Evolutionary conservation across 2,888 invertebrate genomes (phyloP).

Genomic region (Drosophila incognita): DNA sequence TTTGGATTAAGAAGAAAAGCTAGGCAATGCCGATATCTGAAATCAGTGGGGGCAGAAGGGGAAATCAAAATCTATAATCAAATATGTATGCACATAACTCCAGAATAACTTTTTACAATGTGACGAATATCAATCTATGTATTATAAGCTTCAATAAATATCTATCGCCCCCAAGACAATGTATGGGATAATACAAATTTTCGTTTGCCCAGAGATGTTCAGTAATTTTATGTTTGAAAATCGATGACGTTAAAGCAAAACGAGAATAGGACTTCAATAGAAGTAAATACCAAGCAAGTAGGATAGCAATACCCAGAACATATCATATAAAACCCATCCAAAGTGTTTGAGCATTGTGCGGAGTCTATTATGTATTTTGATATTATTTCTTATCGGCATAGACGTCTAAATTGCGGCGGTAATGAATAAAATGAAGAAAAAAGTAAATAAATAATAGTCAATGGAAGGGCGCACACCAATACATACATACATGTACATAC

Average conservation of each 20-base stretch:
- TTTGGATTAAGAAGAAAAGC: background rate
- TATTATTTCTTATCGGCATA: constrained; percentile 60
- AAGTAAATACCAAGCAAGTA: background rate
- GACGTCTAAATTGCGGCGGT: constrained; percentile 61
- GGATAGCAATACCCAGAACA: background rate
- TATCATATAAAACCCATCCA: background rate
- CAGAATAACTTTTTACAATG: background rate
- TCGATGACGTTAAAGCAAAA: background rate
- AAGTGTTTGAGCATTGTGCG: constrained; percentile 17
- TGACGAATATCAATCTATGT: background rate
- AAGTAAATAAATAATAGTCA: constrained; percentile 57
- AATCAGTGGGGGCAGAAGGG: background rate
- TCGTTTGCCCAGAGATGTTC: background rate
- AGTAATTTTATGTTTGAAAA: background rate
- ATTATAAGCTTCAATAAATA: background rate
- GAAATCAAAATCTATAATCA: background rate
- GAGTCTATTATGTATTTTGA: constrained; percentile 37
- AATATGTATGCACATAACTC: background rate
- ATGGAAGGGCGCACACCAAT: constrained; percentile 4
- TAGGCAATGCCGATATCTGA: background rate
- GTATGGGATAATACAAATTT: background rate
- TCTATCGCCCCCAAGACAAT: background rate
- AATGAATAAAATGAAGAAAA: constrained; percentile 32
- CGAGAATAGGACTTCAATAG: background rate
- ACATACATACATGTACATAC: background rate